A percentile compares a stretch with the other conserved stretches of the same genome.
These are phyloP conservation scores for Hetaerina titia DNA, from an alignment of 2,888 invertebrate genomes.

Conservation along the genomic window DNA sequence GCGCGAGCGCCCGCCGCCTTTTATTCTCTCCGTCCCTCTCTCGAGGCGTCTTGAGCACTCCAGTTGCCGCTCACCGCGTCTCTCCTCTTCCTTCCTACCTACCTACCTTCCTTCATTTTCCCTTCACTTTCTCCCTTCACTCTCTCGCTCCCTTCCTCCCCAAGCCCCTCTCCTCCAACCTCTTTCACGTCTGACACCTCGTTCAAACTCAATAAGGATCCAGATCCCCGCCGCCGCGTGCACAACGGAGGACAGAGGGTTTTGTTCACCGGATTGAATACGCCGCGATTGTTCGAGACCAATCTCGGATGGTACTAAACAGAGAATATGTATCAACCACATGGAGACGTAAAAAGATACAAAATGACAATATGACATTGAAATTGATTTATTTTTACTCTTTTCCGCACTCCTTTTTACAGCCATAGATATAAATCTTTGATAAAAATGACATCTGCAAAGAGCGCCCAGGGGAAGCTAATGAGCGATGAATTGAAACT, in stretches of 20 bases:
- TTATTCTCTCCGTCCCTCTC: too few relatives aligned
- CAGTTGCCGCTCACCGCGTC: too few relatives aligned
- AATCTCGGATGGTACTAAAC: neutral
- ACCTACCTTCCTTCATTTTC: neutral
- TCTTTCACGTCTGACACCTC: neutral
- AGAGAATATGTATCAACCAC: neutral
- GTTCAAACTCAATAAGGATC: conserved; percentile 17
- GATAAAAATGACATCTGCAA: too few relatives aligned
- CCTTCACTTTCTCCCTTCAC: neutral
- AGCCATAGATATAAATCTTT: too few relatives aligned
- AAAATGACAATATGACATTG: too few relatives aligned
- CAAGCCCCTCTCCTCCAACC: neutral
- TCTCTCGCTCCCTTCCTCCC: neutral
- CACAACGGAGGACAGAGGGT: neutral
- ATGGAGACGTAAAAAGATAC: too few relatives aligned
- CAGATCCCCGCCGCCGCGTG: neutral
- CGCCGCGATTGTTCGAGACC: neutral
- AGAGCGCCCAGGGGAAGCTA: too few relatives aligned
- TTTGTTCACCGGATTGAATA: neutral
- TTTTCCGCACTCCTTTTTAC: too few relatives aligned
- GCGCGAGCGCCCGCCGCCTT: too few relatives aligned
- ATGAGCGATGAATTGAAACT: too few relatives aligned
- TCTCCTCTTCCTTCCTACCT: neutral
- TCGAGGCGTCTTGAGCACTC: too few relatives aligned
- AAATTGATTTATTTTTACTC: too few relatives aligned